Evolutionary conservation across 2,888 invertebrate species (phyloP).

Genomic region (Nasonovia ribisnigri): DNA sequence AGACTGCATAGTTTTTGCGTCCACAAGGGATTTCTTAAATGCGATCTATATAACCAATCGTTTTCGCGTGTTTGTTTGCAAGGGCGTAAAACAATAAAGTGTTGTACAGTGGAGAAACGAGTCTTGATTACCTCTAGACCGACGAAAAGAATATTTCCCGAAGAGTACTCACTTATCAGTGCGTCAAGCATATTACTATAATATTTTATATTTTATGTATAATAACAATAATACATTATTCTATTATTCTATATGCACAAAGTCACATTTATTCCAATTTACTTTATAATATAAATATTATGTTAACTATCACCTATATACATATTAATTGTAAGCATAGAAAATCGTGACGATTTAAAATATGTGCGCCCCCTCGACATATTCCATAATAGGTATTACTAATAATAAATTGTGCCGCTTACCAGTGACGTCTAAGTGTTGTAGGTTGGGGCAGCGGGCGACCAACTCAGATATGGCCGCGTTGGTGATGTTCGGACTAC

Average conservation of each 20-base stretch:
- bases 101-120: neutral
- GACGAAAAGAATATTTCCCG: neutral
- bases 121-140: neutral
- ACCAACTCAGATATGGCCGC: conserved; percentile 83
- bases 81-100: neutral
- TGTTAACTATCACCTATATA: neutral
- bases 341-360: neutral
- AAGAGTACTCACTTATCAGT: neutral
- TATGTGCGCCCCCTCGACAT: neutral
- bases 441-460: conserved; percentile 83
- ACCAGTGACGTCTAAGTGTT: conserved; percentile 90
- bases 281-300: neutral
- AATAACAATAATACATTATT: neutral
- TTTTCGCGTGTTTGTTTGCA: neutral
- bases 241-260: neutral
- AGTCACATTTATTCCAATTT: neutral
- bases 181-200: neutral
- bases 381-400: neutral
- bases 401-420: conserved; percentile 68
- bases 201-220: no score
- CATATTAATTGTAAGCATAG: neutral
- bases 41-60: neutral
- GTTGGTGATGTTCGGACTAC: conserved; percentile 81
- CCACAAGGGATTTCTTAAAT: neutral
- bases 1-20: neutral